Conservation (phyloP, 2,888 invertebrate species). For the Torymus auratus region DNA sequence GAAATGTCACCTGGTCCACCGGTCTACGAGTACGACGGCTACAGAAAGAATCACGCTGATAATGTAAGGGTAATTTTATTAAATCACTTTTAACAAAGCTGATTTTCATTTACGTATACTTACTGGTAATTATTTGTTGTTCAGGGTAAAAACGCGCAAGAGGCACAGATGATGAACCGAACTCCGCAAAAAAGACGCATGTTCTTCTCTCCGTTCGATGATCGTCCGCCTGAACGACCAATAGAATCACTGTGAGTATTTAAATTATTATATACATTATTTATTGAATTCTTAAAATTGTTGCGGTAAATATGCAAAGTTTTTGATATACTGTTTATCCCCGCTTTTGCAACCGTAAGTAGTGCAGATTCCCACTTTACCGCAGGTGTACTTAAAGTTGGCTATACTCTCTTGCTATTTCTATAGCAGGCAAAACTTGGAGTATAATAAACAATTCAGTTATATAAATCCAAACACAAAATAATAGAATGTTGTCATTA, state of each 20-base stretch:
- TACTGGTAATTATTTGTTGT: neutral
- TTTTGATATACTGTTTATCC: neutral
- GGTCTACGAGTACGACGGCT: conserved; percentile 31
- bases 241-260: conserved; percentile 31
- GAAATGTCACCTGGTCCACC: conserved; percentile 46
- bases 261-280: too few species aligned
- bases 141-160: conserved; percentile 9
- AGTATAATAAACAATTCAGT: too few species aligned
- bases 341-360: too few species aligned
- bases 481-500: too few species aligned
- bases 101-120: too few species aligned
- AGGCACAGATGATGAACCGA: neutral
- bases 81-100: too few species aligned
- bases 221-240: neutral
- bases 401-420: too few species aligned
- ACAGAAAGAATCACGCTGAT: neutral
- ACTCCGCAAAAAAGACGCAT: conserved; percentile 22
- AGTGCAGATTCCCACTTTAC: too few species aligned
- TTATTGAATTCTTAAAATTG: too few species aligned
- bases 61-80: conserved; percentile 19
- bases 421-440: too few species aligned
- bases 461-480: too few species aligned
- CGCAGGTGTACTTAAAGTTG: too few species aligned
- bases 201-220: conserved; percentile 48
- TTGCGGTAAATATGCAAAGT: conserved; percentile 23